These are phyloP conservation scores for Struthio camelus DNA, from an alignment of 2,113 vertebrate species.

Conservation along the genomic window DNA sequence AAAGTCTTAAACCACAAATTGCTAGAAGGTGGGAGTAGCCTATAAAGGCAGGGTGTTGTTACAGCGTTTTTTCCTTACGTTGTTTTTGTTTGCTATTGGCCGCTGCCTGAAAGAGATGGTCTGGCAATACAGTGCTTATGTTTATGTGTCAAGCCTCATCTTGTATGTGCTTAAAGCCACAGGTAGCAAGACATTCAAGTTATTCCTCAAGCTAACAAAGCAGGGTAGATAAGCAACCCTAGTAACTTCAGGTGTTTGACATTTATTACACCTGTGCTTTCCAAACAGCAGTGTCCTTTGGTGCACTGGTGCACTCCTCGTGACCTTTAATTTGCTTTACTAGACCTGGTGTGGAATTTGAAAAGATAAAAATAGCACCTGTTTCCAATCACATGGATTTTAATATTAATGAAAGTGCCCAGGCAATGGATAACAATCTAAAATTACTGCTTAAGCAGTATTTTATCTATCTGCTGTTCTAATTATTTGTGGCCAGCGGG, in stretches of 20 bases:
- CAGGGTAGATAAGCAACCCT: background rate
- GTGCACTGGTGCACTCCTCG: background rate
- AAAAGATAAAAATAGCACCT: background rate
- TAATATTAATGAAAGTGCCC: background rate
- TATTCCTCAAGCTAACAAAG: background rate
- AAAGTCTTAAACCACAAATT: background rate
- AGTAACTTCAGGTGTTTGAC: rapidly evolving
- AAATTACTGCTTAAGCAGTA: background rate
- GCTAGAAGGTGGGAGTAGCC: constrained; percentile 20
- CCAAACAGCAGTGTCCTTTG: background rate
- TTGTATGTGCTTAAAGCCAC: background rate
- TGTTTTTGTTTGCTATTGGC: background rate
- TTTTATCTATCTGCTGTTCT: rapidly evolving
- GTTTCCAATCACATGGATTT: background rate
- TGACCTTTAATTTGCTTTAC: constrained; percentile 3
- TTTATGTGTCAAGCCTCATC: background rate
- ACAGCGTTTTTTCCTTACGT: background rate
- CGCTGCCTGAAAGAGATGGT: background rate
- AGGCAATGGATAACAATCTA: rapidly evolving
- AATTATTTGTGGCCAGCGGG: too few species aligned
- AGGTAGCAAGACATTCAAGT: rapidly evolving
- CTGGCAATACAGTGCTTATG: background rate
- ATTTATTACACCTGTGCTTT: rapidly evolving
- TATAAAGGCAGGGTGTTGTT: background rate
- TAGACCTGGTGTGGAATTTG: background rate